A percentile compares a stretch with the other conserved stretches of the same genome.
Conservation (phyloP, 2,113 vertebrate species). For the Otus sunia region DNA sequence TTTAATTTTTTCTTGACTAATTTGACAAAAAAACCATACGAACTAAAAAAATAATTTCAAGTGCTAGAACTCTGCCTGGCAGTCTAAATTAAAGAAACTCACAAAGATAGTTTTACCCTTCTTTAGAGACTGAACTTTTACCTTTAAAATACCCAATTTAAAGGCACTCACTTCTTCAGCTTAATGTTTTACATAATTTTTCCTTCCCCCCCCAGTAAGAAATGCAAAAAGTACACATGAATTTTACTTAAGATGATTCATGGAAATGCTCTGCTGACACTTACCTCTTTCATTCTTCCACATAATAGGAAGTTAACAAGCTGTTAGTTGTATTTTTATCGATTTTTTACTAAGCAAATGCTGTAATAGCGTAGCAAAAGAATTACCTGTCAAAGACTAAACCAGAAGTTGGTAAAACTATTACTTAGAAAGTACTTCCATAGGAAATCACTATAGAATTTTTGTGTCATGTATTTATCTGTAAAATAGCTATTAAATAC, state of each 20-base stretch:
- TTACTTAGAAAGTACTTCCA: background rate
- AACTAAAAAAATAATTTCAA: background rate
- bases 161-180: background rate
- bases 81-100: background rate
- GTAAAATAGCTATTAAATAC: background rate
- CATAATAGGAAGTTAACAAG: background rate
- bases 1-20: background rate
- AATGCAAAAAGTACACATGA: background rate
- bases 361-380: background rate
- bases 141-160: background rate
- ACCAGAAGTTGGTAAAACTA: background rate
- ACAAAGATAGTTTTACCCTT: background rate
- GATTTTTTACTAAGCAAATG: background rate
- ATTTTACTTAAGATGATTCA: background rate
- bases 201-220: background rate
- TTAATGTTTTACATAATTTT: background rate
- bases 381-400: background rate
- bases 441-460: background rate
- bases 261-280: background rate
- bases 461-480: background rate
- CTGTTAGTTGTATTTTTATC: background rate
- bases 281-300: background rate
- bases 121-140: background rate
- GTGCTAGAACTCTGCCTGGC: background rate
- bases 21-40: background rate